Percentiles rank a stretch among this genome's conserved stretches.
Evolutionary conservation across 2,113 vertebrate species (phyloP).

Genomic region (Scartelaos histophorus): DNA sequence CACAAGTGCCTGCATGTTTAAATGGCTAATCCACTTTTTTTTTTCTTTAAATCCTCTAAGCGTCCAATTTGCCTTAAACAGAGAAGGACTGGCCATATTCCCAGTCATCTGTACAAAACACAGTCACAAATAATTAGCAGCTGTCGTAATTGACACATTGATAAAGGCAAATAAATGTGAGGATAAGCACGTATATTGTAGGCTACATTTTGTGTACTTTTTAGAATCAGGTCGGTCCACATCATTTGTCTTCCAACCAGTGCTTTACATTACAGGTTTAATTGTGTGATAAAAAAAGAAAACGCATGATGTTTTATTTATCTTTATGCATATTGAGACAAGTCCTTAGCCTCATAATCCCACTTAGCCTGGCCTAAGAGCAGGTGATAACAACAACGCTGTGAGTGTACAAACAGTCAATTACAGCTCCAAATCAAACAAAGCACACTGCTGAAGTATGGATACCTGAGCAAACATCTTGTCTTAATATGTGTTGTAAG

Average conservation of each 20-base stretch:
- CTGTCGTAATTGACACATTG: background rate
- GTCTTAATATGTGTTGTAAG: constrained; percentile 54
- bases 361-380: background rate
- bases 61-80: background rate
- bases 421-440: constrained; percentile 41
- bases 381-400: constrained; percentile 6
- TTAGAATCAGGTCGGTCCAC: too few relatives aligned
- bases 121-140: background rate
- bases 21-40: constrained; percentile 16
- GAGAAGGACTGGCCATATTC: constrained; percentile 10
- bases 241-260: too few relatives aligned
- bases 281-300: too few relatives aligned
- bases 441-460: constrained; percentile 3
- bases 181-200: background rate
- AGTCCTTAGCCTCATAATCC: background rate
- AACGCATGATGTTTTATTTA: background rate
- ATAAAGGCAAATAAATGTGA: background rate
- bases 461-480: constrained; percentile 16
- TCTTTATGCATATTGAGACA: background rate
- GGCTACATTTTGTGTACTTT: too few relatives aligned
- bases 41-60: constrained; percentile 3
- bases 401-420: constrained; percentile 33
- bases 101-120: constrained; percentile 4
- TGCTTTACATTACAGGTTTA: too few relatives aligned
- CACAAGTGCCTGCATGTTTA: background rate